Conservation (phyloP, 1,140 invertebrate genomes). For the Tenebrio molitor region DNA sequence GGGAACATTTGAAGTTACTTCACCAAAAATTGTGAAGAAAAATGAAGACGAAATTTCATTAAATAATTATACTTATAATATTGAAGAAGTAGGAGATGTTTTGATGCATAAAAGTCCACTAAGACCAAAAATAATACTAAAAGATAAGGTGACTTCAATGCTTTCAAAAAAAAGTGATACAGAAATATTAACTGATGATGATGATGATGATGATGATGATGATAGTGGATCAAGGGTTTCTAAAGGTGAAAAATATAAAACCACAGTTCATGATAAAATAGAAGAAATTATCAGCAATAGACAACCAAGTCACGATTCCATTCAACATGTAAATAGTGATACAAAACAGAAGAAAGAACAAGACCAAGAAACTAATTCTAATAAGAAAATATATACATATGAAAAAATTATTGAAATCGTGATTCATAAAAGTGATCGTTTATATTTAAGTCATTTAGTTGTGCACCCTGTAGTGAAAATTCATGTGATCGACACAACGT, state of each 20-base stretch:
- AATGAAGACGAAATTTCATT: not conserved
- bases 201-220: too few species aligned
- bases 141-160: slow-evolving; percentile 2
- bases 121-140: slow-evolving; percentile 14
- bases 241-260: too few species aligned
- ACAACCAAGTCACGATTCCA: too few species aligned
- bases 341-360: slow-evolving; percentile 17
- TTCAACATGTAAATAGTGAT: too few species aligned
- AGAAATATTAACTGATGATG: slow-evolving; percentile 19
- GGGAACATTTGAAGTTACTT: slow-evolving; percentile 48
- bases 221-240: too few species aligned
- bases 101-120: slow-evolving; percentile 29
- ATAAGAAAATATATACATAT: slow-evolving; percentile 43
- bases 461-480: slow-evolving; percentile 61
- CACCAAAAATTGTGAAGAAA: slow-evolving; percentile 40
- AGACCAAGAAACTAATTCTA: slow-evolving; percentile 11
- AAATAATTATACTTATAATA: slow-evolving; percentile 34
- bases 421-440: slow-evolving; percentile 56
- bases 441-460: slow-evolving; percentile 54
- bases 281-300: too few species aligned
- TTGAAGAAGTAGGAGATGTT: slow-evolving; percentile 42
- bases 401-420: slow-evolving; percentile 54
- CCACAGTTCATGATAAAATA: too few species aligned
- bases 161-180: slow-evolving; percentile 16
- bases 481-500: slow-evolving; percentile 58